Conservation (phyloP, 2,888 invertebrate species). For the Tricholauxania praeusta region DNA sequence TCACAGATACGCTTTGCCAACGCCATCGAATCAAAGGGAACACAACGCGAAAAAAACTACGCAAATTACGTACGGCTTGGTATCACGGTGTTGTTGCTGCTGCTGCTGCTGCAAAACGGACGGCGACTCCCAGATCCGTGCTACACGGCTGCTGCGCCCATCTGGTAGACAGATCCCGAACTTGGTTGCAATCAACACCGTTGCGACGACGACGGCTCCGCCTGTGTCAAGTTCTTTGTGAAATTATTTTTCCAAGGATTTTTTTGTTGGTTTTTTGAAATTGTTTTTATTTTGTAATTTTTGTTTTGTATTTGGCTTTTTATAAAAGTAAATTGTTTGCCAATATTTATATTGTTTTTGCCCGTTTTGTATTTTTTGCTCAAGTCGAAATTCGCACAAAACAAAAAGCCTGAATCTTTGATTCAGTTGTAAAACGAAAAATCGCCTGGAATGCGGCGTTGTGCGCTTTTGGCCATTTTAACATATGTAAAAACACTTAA, state of each 20-base stretch:
- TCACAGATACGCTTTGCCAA: conserved; percentile 33
- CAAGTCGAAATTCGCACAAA: conserved; percentile 3
- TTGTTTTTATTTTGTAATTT: conserved; percentile 9
- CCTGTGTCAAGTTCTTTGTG: conserved; percentile 55
- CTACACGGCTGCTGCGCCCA: conserved; percentile 9
- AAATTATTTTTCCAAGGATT: conserved; percentile 57
- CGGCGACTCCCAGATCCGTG: not conserved
- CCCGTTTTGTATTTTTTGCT: conserved; percentile 43
- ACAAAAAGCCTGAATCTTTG: conserved; percentile 31
- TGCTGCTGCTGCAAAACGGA: not conserved
- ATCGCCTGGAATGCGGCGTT: conserved; percentile 19
- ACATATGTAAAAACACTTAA: conserved; percentile 29
- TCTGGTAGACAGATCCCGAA: conserved; percentile 24
- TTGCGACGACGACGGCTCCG: conserved; percentile 19
- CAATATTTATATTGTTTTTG: conserved; percentile 48
- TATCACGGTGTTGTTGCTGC: conserved; percentile 11
- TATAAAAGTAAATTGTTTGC: conserved; percentile 60
- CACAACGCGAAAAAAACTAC: conserved; percentile 16
- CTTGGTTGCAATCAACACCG: conserved; percentile 12
- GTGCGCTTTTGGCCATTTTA: conserved; percentile 36
- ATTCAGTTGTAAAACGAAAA: conserved; percentile 36
- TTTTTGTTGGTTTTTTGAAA: conserved; percentile 22
- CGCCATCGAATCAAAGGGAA: conserved; percentile 2
- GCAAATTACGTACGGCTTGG: conserved; percentile 30
- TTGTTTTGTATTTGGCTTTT: conserved; percentile 41